A percentile compares a stretch with the other conserved stretches of the same genome.
Conservation (phyloP, 1,140 invertebrate species). For the Brachionus angularis region DNA sequence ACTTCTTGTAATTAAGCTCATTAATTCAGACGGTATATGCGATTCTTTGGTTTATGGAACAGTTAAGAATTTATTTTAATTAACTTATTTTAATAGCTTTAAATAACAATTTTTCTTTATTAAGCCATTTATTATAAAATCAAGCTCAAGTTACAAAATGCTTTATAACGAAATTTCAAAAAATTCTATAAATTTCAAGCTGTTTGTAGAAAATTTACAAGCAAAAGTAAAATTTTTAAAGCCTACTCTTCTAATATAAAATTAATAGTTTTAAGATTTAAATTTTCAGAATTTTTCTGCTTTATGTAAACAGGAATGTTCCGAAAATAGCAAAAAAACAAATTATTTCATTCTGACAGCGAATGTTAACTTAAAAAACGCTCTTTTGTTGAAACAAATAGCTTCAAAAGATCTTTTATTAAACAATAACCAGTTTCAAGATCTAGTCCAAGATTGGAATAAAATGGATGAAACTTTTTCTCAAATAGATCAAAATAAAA, state of each 20-base stretch:
- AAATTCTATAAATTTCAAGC: slow-evolving; percentile 1
- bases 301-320: too few relatives aligned
- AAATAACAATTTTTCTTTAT: neutral
- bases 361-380: neutral
- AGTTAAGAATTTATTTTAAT: neutral
- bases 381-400: slow-evolving; percentile 22
- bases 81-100: neutral
- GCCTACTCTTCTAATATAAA: too few relatives aligned
- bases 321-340: too few relatives aligned
- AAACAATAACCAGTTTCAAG: neutral
- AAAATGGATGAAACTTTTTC: neutral
- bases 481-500: neutral
- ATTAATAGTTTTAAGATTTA: too few relatives aligned
- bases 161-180: neutral
- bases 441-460: neutral
- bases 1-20: neutral
- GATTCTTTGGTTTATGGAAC: slow-evolving; percentile 12
- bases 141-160: slow-evolving; percentile 15
- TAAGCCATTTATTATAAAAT: neutral
- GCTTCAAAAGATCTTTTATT: neutral
- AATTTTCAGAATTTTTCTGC: too few relatives aligned
- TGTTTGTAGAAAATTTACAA: neutral
- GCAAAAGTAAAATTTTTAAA: slow-evolving; percentile 22
- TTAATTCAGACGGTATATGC: neutral
- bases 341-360: too few relatives aligned